These are phyloP conservation scores for Augochlora pura DNA, from an alignment of 1,140 invertebrate genomes.

Conservation along the genomic window DNA sequence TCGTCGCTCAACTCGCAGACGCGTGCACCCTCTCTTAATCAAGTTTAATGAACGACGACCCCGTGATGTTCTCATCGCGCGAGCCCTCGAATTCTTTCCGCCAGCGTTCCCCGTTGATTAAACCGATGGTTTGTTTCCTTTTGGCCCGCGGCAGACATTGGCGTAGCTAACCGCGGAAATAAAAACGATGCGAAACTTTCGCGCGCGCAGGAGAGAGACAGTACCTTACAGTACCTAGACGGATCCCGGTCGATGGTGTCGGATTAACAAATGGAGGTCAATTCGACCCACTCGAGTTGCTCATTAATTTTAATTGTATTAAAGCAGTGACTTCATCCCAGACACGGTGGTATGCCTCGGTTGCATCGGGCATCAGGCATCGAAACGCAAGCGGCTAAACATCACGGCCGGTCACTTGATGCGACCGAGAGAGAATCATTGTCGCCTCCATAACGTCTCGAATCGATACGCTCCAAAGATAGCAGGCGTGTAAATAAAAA, in stretches of 20 bases:
- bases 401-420: neutral
- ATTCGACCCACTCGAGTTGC: conserved; percentile 72
- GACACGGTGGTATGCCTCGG: neutral
- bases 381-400: conserved; percentile 32
- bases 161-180: conserved; percentile 10
- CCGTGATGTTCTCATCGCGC: neutral
- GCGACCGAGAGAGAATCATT: neutral
- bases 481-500: neutral
- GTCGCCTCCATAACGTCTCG: neutral
- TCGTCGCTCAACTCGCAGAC: neutral
- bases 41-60: neutral
- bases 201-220: conserved; percentile 14
- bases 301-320: conserved; percentile 63
- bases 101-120: neutral
- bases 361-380: conserved; percentile 13
- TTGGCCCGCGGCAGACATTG: neutral
- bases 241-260: conserved; percentile 51
- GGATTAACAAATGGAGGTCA: conserved; percentile 73
- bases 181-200: neutral
- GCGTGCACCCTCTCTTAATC: neutral
- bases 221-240: neutral
- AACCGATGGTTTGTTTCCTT: neutral
- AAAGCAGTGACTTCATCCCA: conserved; percentile 52
- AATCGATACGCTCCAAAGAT: neutral
- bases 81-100: neutral